Evolutionary conservation across 2,888 invertebrate species (phyloP).

Genomic region (Lithophane leautieri): DNA sequence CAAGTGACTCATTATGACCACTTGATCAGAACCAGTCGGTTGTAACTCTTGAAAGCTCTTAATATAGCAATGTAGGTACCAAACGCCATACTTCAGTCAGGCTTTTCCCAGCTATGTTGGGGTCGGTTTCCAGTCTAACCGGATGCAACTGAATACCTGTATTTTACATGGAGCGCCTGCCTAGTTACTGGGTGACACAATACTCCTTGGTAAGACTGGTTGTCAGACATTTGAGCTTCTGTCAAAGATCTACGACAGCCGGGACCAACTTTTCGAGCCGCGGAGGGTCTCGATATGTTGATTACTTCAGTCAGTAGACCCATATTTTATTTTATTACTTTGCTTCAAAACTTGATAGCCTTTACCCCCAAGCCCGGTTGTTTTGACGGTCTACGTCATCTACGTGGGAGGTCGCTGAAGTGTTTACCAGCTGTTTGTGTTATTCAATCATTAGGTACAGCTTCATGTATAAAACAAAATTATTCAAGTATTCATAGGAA

Average conservation of each 20-base stretch:
- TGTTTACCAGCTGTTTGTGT: slow-evolving; percentile 27
- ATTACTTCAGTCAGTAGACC: neutral
- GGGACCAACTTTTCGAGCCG: too few species aligned
- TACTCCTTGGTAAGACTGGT: neutral
- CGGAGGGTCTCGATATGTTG: neutral
- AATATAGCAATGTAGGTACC: neutral
- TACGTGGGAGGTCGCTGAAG: slow-evolving; percentile 2
- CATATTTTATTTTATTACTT: neutral
- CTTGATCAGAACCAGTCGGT: neutral
- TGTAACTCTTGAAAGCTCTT: neutral
- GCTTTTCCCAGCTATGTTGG: neutral
- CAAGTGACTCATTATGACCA: neutral
- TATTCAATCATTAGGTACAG: neutral
- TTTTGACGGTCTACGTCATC: neutral
- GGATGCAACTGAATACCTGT: neutral
- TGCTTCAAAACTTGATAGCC: slow-evolving; percentile 5
- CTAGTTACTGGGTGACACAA: neutral
- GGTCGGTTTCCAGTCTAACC: neutral
- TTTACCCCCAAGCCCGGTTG: neutral
- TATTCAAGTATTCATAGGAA: neutral
- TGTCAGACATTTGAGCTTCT: neutral
- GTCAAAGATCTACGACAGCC: too few species aligned
- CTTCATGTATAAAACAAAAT: neutral
- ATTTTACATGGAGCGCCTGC: neutral
- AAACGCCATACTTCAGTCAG: neutral